Evolutionary conservation across 2,113 vertebrate species (phyloP).

Genomic region (Cromileptes altivelis): DNA sequence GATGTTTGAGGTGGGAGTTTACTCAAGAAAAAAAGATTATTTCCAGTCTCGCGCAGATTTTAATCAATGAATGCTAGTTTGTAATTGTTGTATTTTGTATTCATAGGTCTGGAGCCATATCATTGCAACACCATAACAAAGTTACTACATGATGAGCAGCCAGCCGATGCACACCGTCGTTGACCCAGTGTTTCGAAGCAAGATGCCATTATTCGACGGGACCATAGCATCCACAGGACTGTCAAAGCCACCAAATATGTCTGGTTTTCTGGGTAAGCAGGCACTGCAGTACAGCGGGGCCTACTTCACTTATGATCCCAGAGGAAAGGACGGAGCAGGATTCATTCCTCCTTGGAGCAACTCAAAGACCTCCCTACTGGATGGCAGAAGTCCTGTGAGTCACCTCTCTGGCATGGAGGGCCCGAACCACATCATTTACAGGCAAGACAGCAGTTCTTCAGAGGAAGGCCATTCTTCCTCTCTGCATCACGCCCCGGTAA

Average conservation of each 20-base stretch:
- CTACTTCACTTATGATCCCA: constrained; percentile 86
- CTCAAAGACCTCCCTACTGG: constrained; percentile 60
- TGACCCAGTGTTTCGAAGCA: constrained; percentile 81
- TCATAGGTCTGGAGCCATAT: constrained; percentile 64
- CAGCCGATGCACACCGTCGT: constrained; percentile 78
- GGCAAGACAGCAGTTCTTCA: constrained; percentile 72
- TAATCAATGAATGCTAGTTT: constrained; percentile 3
- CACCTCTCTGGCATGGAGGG: constrained; percentile 75
- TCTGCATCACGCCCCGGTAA: constrained; percentile 60
- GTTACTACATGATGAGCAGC: constrained; percentile 84
- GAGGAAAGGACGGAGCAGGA: constrained; percentile 71
- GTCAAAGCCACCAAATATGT: constrained; percentile 71
- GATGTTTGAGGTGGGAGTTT: background rate
- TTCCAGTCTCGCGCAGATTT: background rate
- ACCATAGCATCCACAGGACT: constrained; percentile 64
- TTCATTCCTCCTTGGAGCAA: constrained; percentile 81
- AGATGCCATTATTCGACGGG: constrained; percentile 85
- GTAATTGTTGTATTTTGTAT: constrained; percentile 37
- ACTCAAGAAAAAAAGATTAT: background rate
- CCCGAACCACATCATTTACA: constrained; percentile 77
- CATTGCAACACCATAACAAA: constrained; percentile 37
- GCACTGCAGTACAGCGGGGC: constrained; percentile 83
- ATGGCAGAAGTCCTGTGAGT: constrained; percentile 67
- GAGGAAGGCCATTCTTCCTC: constrained; percentile 71
- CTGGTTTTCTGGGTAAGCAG: constrained; percentile 70